Conservation (phyloP, 2,797 vertebrate genomes). For the Alosa sapidissima region DNA sequence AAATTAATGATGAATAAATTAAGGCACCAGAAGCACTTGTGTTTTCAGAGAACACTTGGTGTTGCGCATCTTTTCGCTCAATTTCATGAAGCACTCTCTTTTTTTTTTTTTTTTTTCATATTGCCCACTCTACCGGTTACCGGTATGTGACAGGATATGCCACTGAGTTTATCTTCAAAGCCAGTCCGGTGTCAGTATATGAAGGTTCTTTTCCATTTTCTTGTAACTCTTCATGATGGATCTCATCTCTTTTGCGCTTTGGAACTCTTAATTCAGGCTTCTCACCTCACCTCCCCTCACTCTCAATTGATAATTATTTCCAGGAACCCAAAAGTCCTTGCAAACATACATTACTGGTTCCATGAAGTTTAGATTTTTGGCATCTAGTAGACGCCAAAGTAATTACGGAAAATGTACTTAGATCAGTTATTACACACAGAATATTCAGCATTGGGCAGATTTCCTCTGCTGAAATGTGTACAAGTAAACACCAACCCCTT, state of each 20-base stretch:
- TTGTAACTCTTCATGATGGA: background rate
- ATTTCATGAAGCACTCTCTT: constrained; percentile 10
- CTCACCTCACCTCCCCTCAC: background rate
- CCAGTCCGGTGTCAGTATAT: background rate
- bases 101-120: background rate
- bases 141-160: background rate
- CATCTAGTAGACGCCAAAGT: background rate
- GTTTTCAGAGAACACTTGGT: background rate
- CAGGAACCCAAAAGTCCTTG: background rate
- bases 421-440: background rate
- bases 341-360: background rate
- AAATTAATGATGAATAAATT: background rate
- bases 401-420: background rate
- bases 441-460: background rate
- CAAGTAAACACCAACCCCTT: background rate
- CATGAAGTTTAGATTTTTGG: background rate
- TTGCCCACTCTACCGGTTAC: background rate
- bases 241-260: background rate
- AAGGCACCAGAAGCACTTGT: background rate
- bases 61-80: background rate
- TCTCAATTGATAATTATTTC: background rate
- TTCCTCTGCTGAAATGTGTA: background rate
- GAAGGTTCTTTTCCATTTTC: background rate
- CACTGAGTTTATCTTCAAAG: too few relatives aligned
- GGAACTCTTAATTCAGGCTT: background rate